phyloP scores from a whole-genome alignment of 2,113 vertebrate genomes.

The Malurus elegans region DNA sequence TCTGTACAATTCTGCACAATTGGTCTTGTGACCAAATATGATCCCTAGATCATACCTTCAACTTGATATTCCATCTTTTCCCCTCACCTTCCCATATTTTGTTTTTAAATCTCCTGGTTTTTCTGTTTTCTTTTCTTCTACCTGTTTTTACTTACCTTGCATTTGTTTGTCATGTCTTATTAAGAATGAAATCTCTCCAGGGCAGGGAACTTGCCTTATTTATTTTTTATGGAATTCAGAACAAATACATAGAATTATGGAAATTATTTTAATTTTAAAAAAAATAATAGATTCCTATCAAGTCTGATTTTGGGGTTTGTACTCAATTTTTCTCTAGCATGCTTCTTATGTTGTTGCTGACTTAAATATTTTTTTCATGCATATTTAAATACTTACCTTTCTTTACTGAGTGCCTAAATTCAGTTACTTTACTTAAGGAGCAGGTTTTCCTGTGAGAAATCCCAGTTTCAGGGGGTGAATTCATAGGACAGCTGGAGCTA shows the following conservation, averaged over 20 bases:
- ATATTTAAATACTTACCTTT: constrained; percentile 12
- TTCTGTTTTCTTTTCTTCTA: neutral
- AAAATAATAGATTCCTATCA: constrained; percentile 4
- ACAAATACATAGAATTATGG: neutral
- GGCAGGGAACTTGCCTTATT: neutral
- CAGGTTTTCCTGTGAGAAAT: neutral
- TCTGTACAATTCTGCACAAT: neutral
- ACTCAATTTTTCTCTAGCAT: constrained; percentile 10
- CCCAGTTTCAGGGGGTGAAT: neutral
- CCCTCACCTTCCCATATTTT: neutral
- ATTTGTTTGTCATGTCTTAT: neutral
- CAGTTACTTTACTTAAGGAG: neutral
- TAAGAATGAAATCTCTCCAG: constrained; percentile 13
- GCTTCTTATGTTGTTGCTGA: neutral
- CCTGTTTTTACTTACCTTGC: neutral
- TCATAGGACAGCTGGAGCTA: neutral
- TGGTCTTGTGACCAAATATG: neutral
- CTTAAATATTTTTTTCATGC: neutral
- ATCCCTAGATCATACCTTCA: neutral
- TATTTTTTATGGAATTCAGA: constrained; percentile 4
- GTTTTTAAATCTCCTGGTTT: neutral
- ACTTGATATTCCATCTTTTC: neutral
- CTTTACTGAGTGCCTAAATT: neutral
- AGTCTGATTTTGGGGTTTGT: neutral
- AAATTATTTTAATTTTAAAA: constrained; percentile 5